Conservation (phyloP, 2,113 vertebrate genomes). For the Heptranchias perlo region DNA sequence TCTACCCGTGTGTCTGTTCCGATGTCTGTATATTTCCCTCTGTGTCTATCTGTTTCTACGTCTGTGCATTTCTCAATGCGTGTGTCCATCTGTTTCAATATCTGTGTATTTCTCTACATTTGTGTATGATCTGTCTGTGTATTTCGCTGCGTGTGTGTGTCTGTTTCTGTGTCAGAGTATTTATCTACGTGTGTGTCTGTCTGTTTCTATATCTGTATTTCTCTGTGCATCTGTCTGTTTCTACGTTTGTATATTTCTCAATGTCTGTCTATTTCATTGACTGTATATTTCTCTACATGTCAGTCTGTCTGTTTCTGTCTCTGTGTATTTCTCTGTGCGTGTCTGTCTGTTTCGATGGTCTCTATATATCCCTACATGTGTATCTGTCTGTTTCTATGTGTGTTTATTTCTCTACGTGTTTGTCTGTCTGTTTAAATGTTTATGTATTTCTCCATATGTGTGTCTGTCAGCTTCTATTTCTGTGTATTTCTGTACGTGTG, state of each 20-base stretch:
- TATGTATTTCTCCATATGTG: neutral
- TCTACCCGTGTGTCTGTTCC: too few species aligned
- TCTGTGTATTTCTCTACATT: too few species aligned
- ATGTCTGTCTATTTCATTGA: too few species aligned
- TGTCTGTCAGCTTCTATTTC: neutral
- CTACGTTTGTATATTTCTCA: neutral
- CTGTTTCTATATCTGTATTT: neutral
- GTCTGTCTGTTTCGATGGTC: neutral
- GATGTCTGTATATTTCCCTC: neutral
- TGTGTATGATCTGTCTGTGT: too few species aligned
- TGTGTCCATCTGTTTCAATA: neutral
- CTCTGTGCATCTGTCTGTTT: neutral
- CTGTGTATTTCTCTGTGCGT: too few species aligned
- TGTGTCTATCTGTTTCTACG: neutral
- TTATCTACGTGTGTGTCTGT: too few species aligned
- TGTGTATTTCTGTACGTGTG: neutral
- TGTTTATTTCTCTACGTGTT: too few species aligned
- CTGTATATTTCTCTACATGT: too few species aligned
- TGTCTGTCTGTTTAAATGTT: neutral
- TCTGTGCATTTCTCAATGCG: neutral
- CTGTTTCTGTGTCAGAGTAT: too few species aligned
- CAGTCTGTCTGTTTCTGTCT: too few species aligned
- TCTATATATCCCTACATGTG: too few species aligned
- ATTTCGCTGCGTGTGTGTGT: too few species aligned
- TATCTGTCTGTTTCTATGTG: neutral